These are phyloP conservation scores for Gouania willdenowi DNA, from an alignment of 2,797 vertebrate species.

Conservation along the genomic window DNA sequence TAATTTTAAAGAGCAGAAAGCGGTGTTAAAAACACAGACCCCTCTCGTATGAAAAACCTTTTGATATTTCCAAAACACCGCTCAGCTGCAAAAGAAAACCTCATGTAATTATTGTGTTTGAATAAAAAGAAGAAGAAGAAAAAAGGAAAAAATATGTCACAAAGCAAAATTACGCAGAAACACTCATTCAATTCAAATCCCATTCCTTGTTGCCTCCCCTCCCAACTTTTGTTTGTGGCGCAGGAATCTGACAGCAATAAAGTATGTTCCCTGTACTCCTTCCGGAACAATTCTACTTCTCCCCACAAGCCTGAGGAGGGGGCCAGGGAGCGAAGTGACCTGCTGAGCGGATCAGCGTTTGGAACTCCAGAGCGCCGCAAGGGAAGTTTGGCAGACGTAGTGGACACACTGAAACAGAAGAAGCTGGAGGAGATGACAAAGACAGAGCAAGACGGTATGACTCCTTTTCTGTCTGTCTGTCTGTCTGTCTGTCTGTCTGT, in stretches of 20 bases:
- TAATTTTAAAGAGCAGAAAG: slow-evolving; percentile 48
- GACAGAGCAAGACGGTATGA: slow-evolving; percentile 95
- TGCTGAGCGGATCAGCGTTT: slow-evolving; percentile 93
- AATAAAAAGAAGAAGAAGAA: slow-evolving; percentile 33
- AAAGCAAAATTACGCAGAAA: slow-evolving; percentile 36
- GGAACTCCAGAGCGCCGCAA: slow-evolving; percentile 98
- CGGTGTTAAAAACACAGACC: no score
- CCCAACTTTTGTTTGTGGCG: slow-evolving; percentile 68
- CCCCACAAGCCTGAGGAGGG: slow-evolving; percentile 98
- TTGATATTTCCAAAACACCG: slow-evolving; percentile 51
- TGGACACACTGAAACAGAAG: slow-evolving; percentile 99
- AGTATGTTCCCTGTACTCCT: slow-evolving; percentile 98
- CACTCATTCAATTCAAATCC: slow-evolving; percentile 50
- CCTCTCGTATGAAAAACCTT: slow-evolving; percentile 56
- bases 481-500: slow-evolving; percentile 6
- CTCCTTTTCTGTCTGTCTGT: slow-evolving; percentile 9
- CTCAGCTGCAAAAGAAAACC: slow-evolving; percentile 34
- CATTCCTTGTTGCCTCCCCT: slow-evolving; percentile 39
- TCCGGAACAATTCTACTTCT: slow-evolving; percentile 99
- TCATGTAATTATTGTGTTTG: slow-evolving; percentile 54
- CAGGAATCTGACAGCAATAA: slow-evolving; percentile 99
- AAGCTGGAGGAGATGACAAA: slow-evolving; percentile 99
- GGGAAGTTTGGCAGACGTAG: slow-evolving; percentile 98
- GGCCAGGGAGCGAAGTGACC: slow-evolving; percentile 92
- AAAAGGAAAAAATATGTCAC: slow-evolving; percentile 28